Evolutionary conservation across 2,888 invertebrate genomes (phyloP).

Genomic region (Cerceris rybyensis): DNA sequence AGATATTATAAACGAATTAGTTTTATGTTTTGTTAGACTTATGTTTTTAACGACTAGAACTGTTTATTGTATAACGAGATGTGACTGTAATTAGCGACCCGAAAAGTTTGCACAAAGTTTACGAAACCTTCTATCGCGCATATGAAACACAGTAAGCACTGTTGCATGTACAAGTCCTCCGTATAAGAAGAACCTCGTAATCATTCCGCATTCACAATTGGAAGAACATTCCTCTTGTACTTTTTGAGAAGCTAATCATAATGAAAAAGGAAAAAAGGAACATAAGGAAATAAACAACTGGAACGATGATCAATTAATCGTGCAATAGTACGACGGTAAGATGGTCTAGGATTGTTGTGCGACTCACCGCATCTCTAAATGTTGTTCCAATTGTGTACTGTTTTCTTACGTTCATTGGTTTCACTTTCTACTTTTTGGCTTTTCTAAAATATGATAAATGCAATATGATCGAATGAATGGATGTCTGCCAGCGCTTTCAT

Average conservation of each 20-base stretch:
- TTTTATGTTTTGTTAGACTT: too few species aligned
- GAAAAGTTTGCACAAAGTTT: conserved; percentile 14
- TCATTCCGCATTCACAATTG: conserved; percentile 82
- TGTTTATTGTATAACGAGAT: conserved; percentile 32
- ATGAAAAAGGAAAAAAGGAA: conserved; percentile 52
- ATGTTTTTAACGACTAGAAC: neutral
- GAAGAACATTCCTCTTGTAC: conserved; percentile 80
- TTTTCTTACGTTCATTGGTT: conserved; percentile 79
- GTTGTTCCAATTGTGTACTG: conserved; percentile 82
- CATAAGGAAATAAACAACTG: conserved; percentile 57
- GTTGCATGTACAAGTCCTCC: conserved; percentile 51
- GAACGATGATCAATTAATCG: conserved; percentile 76
- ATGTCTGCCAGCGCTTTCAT: conserved; percentile 51
- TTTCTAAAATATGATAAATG: conserved; percentile 82
- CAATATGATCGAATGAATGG: conserved; percentile 77
- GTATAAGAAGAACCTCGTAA: conserved; percentile 55
- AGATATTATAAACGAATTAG: too few species aligned
- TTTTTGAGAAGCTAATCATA: conserved; percentile 63
- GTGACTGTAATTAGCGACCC: conserved; percentile 50
- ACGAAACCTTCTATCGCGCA: conserved; percentile 28
- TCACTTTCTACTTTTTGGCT: conserved; percentile 82
- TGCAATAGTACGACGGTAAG: conserved; percentile 79
- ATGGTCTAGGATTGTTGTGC: conserved; percentile 77
- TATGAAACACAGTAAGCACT: conserved; percentile 66
- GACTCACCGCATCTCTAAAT: conserved; percentile 82